Evolutionary conservation across 2,113 vertebrate genomes (phyloP).

Genomic region (Neopipo cinnamomea): DNA sequence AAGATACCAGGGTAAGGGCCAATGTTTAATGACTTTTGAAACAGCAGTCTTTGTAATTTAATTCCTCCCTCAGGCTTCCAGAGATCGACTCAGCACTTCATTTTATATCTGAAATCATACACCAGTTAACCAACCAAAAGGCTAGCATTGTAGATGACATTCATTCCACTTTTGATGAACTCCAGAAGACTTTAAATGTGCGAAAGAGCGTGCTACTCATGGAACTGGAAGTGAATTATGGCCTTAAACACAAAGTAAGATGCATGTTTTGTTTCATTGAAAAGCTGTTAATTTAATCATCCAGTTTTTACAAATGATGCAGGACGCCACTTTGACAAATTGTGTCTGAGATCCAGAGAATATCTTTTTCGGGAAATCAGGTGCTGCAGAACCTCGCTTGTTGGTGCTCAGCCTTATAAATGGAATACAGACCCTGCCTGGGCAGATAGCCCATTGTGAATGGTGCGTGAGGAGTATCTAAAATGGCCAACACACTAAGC

Average conservation of each 20-base stretch:
- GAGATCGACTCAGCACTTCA: constrained; percentile 95
- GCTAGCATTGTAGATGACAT: constrained; percentile 92
- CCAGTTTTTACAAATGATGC: neutral
- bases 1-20: neutral
- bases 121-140: constrained; percentile 92
- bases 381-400: neutral
- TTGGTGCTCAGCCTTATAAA: neutral
- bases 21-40: constrained; percentile 26
- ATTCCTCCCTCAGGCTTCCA: constrained; percentile 81
- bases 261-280: constrained; percentile 3
- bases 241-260: constrained; percentile 96
- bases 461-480: neutral
- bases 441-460: neutral
- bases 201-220: constrained; percentile 95
- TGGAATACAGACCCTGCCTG: neutral
- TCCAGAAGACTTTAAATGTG: constrained; percentile 95
- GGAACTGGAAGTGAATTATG: constrained; percentile 98
- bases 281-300: neutral
- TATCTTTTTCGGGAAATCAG: neutral
- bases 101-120: constrained; percentile 92
- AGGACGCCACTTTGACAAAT: neutral
- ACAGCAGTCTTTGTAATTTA: constrained; percentile 36
- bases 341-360: neutral
- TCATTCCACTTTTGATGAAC: constrained; percentile 90
- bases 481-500: neutral